Conservation (phyloP, 1,140 invertebrate species). For the Atta texana region DNA sequence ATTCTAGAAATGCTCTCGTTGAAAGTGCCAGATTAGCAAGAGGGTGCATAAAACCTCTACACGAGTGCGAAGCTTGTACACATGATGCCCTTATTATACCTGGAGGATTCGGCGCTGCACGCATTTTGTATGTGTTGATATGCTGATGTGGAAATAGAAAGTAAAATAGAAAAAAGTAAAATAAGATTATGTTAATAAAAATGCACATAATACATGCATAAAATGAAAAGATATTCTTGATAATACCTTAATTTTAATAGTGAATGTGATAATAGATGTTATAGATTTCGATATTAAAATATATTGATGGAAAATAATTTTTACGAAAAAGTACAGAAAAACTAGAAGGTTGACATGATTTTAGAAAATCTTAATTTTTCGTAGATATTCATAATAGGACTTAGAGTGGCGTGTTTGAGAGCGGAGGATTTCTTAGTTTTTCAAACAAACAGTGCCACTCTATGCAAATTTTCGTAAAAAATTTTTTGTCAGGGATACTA, state of each 20-base stretch:
- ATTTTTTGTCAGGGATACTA: too few relatives aligned
- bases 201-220: neutral
- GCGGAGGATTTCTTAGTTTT: too few relatives aligned
- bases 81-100: slow-evolving; percentile 88
- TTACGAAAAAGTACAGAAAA: too few relatives aligned
- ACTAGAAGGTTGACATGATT: too few relatives aligned
- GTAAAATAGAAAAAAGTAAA: neutral
- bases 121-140: slow-evolving; percentile 87
- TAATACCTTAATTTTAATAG: neutral
- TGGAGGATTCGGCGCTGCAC: slow-evolving; percentile 89
- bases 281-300: slow-evolving; percentile 17
- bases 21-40: slow-evolving; percentile 89
- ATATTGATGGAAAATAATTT: neutral
- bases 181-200: neutral
- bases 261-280: neutral
- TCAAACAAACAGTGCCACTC: too few relatives aligned
- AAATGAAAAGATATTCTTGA: neutral
- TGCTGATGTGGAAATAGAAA: neutral
- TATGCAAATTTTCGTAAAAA: too few relatives aligned
- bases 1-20: slow-evolving; percentile 86
- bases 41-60: slow-evolving; percentile 85
- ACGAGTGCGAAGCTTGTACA: slow-evolving; percentile 81
- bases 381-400: too few relatives aligned
- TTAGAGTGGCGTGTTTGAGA: too few relatives aligned
- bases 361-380: too few relatives aligned